Conservation (phyloP, 2,888 invertebrate species). For the Zhengitettix transpicula region DNA sequence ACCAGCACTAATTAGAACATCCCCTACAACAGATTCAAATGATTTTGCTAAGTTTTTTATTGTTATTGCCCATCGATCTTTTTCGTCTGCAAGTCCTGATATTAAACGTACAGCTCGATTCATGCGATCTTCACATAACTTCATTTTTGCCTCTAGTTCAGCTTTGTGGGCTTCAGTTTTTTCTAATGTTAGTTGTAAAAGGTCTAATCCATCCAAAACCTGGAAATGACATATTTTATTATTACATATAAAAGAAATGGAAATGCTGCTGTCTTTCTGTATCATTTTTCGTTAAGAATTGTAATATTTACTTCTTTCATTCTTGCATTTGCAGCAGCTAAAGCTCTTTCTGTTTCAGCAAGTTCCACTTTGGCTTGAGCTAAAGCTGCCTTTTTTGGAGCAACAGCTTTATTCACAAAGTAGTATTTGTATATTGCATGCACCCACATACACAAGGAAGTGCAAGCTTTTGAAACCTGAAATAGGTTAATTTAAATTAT, state of each 20-base stretch:
- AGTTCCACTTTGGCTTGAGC: conserved; percentile 53
- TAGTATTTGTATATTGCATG: conserved; percentile 89
- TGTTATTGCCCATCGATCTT: conserved; percentile 53
- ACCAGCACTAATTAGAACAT: conserved; percentile 50
- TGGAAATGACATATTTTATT: conserved; percentile 10
- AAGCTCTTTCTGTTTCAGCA: conserved; percentile 41
- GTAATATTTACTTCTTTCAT: conserved; percentile 41
- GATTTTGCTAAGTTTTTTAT: conserved; percentile 39
- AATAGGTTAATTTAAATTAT: conserved; percentile 8
- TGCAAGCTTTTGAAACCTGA: conserved; percentile 62
- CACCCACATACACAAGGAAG: conserved; percentile 75
- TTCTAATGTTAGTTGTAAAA: conserved; percentile 49
- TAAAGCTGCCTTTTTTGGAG: conserved; percentile 77
- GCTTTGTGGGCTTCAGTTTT: conserved; percentile 54
- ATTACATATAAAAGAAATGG: neutral
- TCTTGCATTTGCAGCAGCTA: conserved; percentile 57
- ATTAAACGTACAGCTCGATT: conserved; percentile 57
- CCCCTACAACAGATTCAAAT: conserved; percentile 46
- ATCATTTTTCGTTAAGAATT: neutral
- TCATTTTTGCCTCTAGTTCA: conserved; percentile 56
- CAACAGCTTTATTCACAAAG: conserved; percentile 64
- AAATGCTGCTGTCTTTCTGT: too few species aligned
- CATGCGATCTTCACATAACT: conserved; percentile 60
- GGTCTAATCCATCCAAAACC: conserved; percentile 57
- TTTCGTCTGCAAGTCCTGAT: conserved; percentile 48